A percentile compares a stretch with the other conserved stretches of the same genome.
These are phyloP conservation scores for Agapornis canus DNA, from an alignment of 2,797 vertebrate species.

Conservation along the genomic window DNA sequence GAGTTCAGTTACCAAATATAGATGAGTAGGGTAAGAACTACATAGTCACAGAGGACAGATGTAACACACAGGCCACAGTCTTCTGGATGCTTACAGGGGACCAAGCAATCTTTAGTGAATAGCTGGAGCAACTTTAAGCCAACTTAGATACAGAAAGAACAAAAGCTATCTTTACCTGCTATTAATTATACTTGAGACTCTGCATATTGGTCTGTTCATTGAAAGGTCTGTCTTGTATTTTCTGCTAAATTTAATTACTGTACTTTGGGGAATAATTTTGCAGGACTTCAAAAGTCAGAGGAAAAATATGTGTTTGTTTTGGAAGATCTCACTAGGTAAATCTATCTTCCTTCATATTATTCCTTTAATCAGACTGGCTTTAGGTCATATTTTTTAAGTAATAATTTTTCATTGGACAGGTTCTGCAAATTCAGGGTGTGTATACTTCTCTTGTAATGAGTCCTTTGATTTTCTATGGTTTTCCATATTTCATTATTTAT, in stretches of 20 bases:
- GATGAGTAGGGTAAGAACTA: constrained; percentile 82
- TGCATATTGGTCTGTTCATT: constrained; percentile 28
- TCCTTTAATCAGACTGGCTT: not conserved
- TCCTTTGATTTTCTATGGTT: not conserved
- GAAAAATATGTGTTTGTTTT: not conserved
- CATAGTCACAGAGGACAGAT: constrained; percentile 87
- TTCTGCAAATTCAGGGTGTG: not conserved
- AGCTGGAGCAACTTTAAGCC: constrained; percentile 51
- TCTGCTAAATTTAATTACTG: not conserved
- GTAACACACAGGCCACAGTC: constrained; percentile 82
- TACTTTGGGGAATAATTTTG: not conserved
- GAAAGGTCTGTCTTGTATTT: constrained; percentile 62
- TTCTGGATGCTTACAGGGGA: constrained; percentile 57
- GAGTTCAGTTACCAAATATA: constrained; percentile 96
- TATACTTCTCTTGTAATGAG: not conserved
- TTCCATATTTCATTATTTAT: not conserved
- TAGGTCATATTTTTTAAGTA: not conserved
- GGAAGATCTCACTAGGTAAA: not conserved
- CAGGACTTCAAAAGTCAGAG: constrained; percentile 2
- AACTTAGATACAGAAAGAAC: constrained; percentile 20
- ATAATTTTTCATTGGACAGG: not conserved
- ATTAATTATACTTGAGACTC: constrained; percentile 5
- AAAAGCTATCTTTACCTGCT: not conserved
- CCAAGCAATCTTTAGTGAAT: constrained; percentile 67
- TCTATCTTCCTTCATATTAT: not conserved